A percentile compares a stretch with the other conserved stretches of the same genome.
phyloP scores from a whole-genome alignment of 2,113 vertebrate species.

The Propithecus coquereli region DNA sequence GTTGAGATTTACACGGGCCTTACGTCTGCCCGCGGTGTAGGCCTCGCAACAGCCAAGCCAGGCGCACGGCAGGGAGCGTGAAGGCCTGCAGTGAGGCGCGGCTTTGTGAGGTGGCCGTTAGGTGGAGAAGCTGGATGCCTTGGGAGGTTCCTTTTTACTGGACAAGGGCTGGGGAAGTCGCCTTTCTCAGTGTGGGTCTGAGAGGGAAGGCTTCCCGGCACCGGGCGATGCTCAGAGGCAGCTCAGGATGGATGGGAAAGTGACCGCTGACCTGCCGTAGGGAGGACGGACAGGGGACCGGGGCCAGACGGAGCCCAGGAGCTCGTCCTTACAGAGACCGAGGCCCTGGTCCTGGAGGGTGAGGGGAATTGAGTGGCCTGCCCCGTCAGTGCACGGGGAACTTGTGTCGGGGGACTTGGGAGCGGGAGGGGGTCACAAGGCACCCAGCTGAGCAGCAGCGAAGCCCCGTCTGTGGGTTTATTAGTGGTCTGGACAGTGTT shows the following conservation, averaged over 20 bases:
- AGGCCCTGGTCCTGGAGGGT: too few relatives aligned
- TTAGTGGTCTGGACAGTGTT: background rate
- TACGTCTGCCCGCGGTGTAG: background rate
- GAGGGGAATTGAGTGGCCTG: background rate
- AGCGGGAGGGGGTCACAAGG: background rate
- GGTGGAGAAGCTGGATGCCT: background rate
- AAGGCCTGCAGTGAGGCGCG: background rate
- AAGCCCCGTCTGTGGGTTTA: background rate
- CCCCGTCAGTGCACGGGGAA: background rate
- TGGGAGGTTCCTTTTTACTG: background rate
- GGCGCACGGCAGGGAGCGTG: fast-evolving
- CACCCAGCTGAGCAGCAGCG: fast-evolving
- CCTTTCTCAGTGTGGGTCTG: background rate
- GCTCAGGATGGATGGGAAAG: background rate
- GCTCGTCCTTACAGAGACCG: background rate
- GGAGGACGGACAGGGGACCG: background rate
- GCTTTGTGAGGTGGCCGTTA: fast-evolving
- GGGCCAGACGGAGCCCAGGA: background rate
- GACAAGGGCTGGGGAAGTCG: background rate
- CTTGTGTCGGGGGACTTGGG: fast-evolving
- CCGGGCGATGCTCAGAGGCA: background rate
- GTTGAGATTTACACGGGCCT: background rate
- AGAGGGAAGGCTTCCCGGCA: background rate
- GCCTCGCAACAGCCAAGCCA: background rate
- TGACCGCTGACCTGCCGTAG: background rate